Conservation (phyloP, 2,113 vertebrate genomes). For the Theropithecus gelada region DNA sequence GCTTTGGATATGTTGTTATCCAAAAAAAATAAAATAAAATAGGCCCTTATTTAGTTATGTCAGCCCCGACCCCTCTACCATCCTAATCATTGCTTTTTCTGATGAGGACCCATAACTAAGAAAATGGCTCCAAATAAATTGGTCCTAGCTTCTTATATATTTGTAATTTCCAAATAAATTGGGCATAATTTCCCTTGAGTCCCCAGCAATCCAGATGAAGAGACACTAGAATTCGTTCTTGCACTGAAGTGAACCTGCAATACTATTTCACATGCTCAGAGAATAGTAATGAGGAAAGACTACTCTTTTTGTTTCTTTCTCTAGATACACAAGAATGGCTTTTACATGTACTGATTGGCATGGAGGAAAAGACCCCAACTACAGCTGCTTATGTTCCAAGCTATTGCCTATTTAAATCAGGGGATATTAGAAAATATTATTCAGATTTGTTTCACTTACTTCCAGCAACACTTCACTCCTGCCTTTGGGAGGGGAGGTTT, state of each 20-base stretch:
- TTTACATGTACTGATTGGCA: not conserved
- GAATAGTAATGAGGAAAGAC: not conserved
- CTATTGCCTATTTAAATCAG: not conserved
- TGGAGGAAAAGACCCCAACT: not conserved
- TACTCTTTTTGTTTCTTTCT: not conserved
- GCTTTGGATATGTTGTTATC: not conserved
- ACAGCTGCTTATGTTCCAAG: not conserved
- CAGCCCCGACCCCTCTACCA: not conserved
- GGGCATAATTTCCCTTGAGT: not conserved
- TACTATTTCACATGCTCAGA: not conserved
- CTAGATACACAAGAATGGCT: not conserved
- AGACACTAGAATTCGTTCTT: not conserved
- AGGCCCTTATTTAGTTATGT: not conserved
- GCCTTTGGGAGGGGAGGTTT: not conserved
- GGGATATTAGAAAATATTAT: not conserved
- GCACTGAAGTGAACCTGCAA: not conserved
- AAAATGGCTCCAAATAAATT: not conserved
- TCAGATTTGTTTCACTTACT: not conserved
- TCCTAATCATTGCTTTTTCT: not conserved
- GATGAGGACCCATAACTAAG: not conserved
- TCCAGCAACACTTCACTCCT: not conserved
- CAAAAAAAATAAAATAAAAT: not conserved
- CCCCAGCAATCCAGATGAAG: not conserved
- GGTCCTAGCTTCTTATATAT: not conserved
- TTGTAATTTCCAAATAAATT: not conserved